A percentile compares a stretch with the other conserved stretches of the same genome.
Conservation (phyloP, 2,888 invertebrate species). For the Crocallis elinguaria region DNA sequence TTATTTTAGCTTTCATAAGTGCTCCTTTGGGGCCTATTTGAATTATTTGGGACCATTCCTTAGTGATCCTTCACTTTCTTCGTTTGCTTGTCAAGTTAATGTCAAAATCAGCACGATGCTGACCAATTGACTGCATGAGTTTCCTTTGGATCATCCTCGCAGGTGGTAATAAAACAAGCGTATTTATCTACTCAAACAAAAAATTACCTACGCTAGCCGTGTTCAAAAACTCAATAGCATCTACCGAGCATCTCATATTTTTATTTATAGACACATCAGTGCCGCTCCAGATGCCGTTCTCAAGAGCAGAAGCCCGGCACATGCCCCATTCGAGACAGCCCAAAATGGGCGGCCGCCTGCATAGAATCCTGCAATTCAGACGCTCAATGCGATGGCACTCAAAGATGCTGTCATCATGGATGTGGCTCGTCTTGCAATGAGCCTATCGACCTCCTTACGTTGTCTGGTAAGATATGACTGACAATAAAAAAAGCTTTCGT, state of each 20-base stretch:
- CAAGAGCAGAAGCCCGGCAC: slow-evolving; percentile 78
- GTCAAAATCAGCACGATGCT: no score
- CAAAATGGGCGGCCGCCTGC: slow-evolving; percentile 86
- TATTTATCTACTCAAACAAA: neutral
- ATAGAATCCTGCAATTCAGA: slow-evolving; percentile 86
- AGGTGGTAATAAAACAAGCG: no score
- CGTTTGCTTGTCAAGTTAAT: no score
- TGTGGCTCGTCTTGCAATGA: slow-evolving; percentile 89
- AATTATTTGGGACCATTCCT: no score
- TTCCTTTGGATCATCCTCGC: no score
- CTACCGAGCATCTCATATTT: slow-evolving; percentile 3
- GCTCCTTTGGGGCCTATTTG: no score
- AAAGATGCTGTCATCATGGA: slow-evolving; percentile 88
- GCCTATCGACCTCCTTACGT: slow-evolving; percentile 83
- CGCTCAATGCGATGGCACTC: slow-evolving; percentile 87
- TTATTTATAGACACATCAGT: slow-evolving; percentile 65
- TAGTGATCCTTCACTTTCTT: no score
- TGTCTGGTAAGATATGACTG: slow-evolving; percentile 80
- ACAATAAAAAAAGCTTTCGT: neutral
- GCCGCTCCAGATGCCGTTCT: slow-evolving; percentile 83
- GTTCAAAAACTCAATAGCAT: slow-evolving; percentile 5
- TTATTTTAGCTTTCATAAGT: no score
- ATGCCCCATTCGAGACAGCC: slow-evolving; percentile 67
- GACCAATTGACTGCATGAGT: no score
- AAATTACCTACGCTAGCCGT: neutral